These are phyloP conservation scores for Tineola bisselliella DNA, from an alignment of 2,888 invertebrate genomes.

Conservation along the genomic window DNA sequence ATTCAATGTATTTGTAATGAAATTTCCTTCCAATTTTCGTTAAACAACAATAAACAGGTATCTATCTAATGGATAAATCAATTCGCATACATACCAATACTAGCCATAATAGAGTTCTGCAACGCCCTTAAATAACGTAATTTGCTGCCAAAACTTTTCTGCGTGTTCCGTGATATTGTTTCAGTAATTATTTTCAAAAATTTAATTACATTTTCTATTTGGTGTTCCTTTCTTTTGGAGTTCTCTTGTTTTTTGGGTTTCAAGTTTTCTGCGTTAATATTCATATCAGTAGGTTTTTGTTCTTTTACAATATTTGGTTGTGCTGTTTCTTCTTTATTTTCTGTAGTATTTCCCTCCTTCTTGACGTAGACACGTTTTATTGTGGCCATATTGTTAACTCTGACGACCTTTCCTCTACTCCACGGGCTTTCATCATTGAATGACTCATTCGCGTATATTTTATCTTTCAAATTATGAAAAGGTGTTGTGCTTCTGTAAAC, in stretches of 20 bases:
- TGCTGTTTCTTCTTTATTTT: conserved; percentile 3
- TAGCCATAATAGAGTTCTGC: conserved; percentile 67
- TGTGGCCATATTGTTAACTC: conserved; percentile 29
- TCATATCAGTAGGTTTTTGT: no score
- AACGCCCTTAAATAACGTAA: conserved; percentile 67
- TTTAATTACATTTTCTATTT: not conserved
- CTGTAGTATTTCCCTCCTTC: conserved; percentile 13
- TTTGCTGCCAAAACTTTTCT: conserved; percentile 61
- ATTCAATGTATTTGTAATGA: no score
- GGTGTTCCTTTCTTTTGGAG: not conserved
- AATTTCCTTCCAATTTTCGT: no score
- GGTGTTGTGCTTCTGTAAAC: not conserved
- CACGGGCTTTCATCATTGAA: not conserved
- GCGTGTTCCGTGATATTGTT: conserved; percentile 45
- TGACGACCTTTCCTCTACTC: conserved; percentile 22
- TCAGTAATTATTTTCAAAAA: conserved; percentile 45
- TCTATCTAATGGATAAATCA: no score
- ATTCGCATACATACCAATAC: conserved; percentile 71
- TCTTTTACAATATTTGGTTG: not conserved
- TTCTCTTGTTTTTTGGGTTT: not conserved
- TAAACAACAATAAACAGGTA: no score
- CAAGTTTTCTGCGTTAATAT: not conserved
- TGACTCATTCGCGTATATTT: not conserved
- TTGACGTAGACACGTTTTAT: conserved; percentile 26
- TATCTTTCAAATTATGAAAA: not conserved